Evolutionary conservation across 2,888 invertebrate genomes (phyloP), one percentile per base, ranked within the genome.

Genomic region (Apamea anceps): DNA sequence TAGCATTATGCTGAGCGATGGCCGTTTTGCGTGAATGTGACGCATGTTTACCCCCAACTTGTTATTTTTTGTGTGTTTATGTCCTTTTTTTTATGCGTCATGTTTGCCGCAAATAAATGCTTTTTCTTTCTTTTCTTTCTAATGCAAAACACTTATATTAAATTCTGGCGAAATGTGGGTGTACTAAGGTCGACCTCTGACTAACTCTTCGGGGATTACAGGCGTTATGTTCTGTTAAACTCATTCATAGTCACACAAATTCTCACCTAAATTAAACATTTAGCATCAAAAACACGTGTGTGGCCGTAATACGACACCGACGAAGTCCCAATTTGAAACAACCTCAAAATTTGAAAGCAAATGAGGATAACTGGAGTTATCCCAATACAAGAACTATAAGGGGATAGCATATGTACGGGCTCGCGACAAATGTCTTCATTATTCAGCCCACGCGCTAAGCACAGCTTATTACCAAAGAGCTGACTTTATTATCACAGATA

Each of bases 361-460:
- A 74, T 32, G 72, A 28, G 71, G 72, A 75, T 82, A 81, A 67
- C 54, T 67, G 37, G 28, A 80, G 54, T 37, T 71, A 75, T 72
- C 51, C 77, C 48, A 51, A 77, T 73, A 87, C 80, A 75, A 87
- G 45, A 80, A 51, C 72, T 66, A 67, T 84, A 88, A 85, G 85
- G 88, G 89, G 91, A 91, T 92, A 92, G 93, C 92, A 89, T 87
- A 90, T 90, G 88, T 86, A 88, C 75, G 86, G 87, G 90, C 83
- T 77, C 84, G 91, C 93, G 94, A 94, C 94, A 94, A 95, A 95
- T 94, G 94, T 95, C 95, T 95, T 95, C 91, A 95, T 95, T 95
- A 95, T 95, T 93, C 95, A 89, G 85, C 95, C 95, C 94, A 95
- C 95, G 93, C 93, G 87, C 88, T 87, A 87, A 84, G 86, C 89